These are phyloP conservation scores for Byasa hedistus DNA, from an alignment of 2,888 invertebrate species.

Conservation along the genomic window DNA sequence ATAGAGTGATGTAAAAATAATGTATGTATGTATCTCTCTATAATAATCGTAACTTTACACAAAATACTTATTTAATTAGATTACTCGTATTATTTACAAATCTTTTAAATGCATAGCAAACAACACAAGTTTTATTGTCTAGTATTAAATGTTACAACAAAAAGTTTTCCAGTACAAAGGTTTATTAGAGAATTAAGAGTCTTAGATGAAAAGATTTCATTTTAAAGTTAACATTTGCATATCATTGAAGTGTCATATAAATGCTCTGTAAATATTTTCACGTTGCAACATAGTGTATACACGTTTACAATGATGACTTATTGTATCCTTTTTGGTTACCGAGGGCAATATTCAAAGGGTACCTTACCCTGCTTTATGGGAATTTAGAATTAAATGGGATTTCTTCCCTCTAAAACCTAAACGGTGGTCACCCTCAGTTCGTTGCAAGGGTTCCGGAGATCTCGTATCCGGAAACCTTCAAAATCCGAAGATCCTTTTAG, in stretches of 20 bases:
- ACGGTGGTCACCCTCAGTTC: no score
- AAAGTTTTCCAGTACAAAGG: neutral
- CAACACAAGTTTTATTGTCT: neutral
- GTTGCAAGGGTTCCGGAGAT: no score
- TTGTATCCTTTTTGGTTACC: no score
- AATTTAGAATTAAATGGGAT: no score
- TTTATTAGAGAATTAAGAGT: neutral
- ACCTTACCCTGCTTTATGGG: no score
- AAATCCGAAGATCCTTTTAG: no score
- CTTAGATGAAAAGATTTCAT: neutral
- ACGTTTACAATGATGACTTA: neutral
- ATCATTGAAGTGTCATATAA: constrained; percentile 10
- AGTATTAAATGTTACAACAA: neutral
- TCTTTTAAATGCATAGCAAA: neutral
- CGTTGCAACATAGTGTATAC: neutral
- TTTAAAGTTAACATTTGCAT: constrained; percentile 13
- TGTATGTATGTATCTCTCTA: no score
- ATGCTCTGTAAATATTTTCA: constrained; percentile 8
- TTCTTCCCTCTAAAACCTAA: no score
- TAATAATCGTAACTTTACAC: no score
- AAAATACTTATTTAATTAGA: neutral
- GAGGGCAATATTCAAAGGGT: no score
- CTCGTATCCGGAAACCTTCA: no score
- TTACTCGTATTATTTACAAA: neutral
- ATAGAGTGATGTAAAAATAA: no score